Base-by-base conservation (phyloP, 2,888 invertebrate species). In the Branchellion lobata region DNA sequence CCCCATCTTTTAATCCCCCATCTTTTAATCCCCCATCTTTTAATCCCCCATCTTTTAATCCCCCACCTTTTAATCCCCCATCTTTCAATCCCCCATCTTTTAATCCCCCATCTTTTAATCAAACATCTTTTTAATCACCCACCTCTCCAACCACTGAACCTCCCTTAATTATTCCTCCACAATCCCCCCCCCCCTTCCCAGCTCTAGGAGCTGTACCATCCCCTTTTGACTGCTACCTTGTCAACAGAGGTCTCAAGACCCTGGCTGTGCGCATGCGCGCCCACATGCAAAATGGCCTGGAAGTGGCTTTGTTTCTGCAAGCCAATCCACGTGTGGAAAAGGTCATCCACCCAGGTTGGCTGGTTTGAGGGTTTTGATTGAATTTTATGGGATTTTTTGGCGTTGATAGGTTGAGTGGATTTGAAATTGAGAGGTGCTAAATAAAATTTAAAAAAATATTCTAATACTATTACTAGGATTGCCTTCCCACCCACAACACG, bases 181-280 rank as follows among this genome's bases (percentile, higher is more conserved):
- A 14, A 8, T 47, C 47, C 11, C 47, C 47, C 18, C 47, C 18
- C 47, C 47, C 47, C 8, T 18, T 18, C 18, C 8, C 5, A 93
- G 94, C 95, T 2, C 91, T 93, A 90, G 99, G 99, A 77, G 91
- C 93, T 65, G 92, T 98, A 21, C 97, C 99, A 0, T 94, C 97
- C 0, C 96, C 99, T 0, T 95, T 96, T 86, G 99, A 99, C 87
- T 97, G 98, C 87, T 94, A 92, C 86, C 90, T 95, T 86, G 95
- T 96, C 0, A 95, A 94, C 86, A 84, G 88, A 51, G 88, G 88
- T 8, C 82, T 88, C 81, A 87, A 87, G 82, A 88, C 88, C 1
- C 83, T 88, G 75, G 84, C 85, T 77, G 82, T 88, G 3, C 83
- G 88, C n/a, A 88, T 88, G 88, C 84, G 82, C 81, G 85, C 86